These are phyloP conservation scores for Eupithecia inturbata DNA, from an alignment of 2,888 invertebrate species.

Conservation along the genomic window DNA sequence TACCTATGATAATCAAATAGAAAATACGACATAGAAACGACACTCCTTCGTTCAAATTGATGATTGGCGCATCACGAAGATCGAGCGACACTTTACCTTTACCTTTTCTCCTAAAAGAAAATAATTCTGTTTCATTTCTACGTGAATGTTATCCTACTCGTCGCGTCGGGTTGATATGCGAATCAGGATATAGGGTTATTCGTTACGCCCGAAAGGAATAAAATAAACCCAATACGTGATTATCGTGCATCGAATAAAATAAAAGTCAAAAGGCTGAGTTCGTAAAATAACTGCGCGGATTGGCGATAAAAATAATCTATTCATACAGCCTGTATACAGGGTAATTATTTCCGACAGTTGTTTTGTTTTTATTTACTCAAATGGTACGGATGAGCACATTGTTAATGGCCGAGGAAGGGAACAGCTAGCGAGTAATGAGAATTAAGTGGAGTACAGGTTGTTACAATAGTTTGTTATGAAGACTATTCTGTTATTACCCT, in stretches of 20 bases:
- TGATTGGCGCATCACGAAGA: constrained; percentile 5
- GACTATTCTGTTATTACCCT: not conserved
- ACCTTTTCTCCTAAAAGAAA: constrained; percentile 1
- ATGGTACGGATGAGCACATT: constrained; percentile 20
- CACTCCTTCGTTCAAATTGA: constrained; percentile 12
- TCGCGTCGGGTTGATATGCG: constrained; percentile 35
- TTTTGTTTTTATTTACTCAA: constrained; percentile 13
- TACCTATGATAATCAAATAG: constrained; percentile 24
- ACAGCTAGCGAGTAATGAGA: constrained; percentile 6
- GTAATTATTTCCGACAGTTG: constrained; percentile 53
- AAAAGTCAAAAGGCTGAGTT: constrained; percentile 47
- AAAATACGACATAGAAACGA: constrained; percentile 13
- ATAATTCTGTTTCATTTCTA: constrained; percentile 15
- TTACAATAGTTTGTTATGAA: not conserved
- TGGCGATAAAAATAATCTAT: constrained; percentile 52
- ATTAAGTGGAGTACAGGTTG: constrained; percentile 1
- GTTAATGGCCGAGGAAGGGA: constrained; percentile 5
- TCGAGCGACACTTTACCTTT: not conserved
- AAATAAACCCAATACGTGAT: constrained; percentile 44
- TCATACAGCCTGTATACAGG: constrained; percentile 41
- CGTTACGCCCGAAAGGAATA: constrained; percentile 43
- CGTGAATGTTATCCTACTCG: not conserved
- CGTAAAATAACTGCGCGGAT: constrained; percentile 53
- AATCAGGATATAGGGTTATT: constrained; percentile 41
- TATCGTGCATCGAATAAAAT: constrained; percentile 47